phyloP scores from a whole-genome alignment of 2,113 vertebrate species.

The Pica pica region DNA sequence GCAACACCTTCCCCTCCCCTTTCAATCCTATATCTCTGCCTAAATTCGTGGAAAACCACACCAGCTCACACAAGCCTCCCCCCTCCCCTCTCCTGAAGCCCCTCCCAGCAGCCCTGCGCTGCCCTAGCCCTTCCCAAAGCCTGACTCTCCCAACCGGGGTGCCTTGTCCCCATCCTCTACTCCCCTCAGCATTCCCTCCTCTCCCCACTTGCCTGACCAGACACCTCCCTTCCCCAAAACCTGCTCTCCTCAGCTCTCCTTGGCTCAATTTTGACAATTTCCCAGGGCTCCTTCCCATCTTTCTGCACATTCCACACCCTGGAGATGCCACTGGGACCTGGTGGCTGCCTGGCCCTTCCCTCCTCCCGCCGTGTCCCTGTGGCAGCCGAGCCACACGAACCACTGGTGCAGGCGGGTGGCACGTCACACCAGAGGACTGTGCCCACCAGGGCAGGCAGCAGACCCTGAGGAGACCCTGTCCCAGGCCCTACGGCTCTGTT shows the following conservation, averaged over 20 bases:
- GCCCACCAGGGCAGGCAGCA: neutral
- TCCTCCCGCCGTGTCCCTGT: fast-evolving
- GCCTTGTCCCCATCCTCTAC: neutral
- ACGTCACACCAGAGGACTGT: fast-evolving
- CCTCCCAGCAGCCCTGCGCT: neutral
- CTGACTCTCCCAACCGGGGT: fast-evolving
- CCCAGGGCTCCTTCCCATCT: neutral
- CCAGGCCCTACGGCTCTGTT: fast-evolving
- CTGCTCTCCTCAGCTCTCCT: neutral
- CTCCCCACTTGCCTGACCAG: neutral
- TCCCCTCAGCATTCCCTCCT: neutral
- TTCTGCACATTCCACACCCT: neutral
- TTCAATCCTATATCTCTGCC: neutral
- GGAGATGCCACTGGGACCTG: neutral
- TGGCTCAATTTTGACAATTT: neutral
- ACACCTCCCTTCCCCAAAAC: neutral
- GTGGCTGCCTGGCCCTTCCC: neutral
- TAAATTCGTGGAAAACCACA: neutral
- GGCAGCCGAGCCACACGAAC: neutral
- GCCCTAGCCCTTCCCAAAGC: neutral
- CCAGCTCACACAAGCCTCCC: fast-evolving
- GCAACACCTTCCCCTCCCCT: neutral
- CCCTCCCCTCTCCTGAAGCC: neutral
- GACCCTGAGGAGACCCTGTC: neutral
- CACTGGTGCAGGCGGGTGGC: fast-evolving